phyloP scores from a whole-genome alignment of 2,113 vertebrate species.

The Gallinago media region DNA sequence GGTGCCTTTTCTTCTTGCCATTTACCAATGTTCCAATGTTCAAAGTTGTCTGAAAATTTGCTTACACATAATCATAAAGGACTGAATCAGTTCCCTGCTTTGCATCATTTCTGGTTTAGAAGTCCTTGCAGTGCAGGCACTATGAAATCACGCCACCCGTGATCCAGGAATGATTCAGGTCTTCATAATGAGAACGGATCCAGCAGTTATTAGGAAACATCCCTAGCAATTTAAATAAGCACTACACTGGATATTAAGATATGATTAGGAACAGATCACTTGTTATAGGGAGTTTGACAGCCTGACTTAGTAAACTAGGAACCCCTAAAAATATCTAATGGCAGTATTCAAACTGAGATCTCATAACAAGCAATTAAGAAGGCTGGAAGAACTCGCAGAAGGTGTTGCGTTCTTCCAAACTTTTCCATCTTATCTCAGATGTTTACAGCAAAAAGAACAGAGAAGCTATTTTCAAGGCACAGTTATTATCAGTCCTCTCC shows the following conservation, averaged over 20 bases:
- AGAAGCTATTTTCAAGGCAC: neutral
- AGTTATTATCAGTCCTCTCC: neutral
- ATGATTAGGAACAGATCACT: neutral
- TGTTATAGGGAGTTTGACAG: neutral
- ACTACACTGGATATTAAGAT: neutral
- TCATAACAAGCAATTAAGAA: neutral
- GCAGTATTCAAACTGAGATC: neutral
- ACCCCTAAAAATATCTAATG: neutral
- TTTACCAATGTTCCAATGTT: neutral
- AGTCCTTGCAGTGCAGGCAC: neutral
- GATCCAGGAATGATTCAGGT: neutral
- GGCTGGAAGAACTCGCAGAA: neutral
- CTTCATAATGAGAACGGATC: neutral
- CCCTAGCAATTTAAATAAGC: neutral
- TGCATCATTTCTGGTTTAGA: neutral
- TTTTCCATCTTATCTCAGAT: neutral
- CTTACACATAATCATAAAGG: neutral
- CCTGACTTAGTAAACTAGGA: neutral
- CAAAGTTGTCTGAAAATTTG: neutral
- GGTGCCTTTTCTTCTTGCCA: neutral
- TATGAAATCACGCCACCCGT: neutral
- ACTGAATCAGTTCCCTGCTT: neutral
- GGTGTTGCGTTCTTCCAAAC: neutral
- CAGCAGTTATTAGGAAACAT: neutral
- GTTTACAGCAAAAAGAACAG: slow-evolving; percentile 8